Percentiles rank a stretch among this genome's conserved stretches.
phyloP scores from a whole-genome alignment of 2,888 invertebrate species.

The Phania funesta region DNA sequence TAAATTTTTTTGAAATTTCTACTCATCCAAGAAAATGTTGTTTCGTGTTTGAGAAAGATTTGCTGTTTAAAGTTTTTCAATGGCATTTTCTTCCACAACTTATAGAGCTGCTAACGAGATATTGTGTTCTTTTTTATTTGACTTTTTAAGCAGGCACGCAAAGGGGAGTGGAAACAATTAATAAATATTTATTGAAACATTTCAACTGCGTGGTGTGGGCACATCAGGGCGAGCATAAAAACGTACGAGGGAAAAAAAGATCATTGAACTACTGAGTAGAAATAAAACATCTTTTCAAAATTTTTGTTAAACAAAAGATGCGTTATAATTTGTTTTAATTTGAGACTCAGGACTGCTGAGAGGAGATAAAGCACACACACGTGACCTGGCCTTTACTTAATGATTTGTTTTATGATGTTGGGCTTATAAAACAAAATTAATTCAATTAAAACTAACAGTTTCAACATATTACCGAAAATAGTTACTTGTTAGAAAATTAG shows the following conservation, averaged over 20 bases:
- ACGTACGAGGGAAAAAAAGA: slow-evolving; percentile 1
- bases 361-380: neutral
- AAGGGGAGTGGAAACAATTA: neutral
- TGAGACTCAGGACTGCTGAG: neutral
- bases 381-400: slow-evolving; percentile 24
- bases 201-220: slow-evolving; percentile 3
- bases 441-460: no score
- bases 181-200: slow-evolving; percentile 38
- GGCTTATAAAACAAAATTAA: no score
- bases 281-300: slow-evolving; percentile 2
- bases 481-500: no score
- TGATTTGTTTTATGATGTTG: slow-evolving; percentile 16
- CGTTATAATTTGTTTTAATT: slow-evolving; percentile 27
- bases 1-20: no score
- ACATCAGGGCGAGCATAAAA: slow-evolving; percentile 32
- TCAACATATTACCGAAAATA: no score
- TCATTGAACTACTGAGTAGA: slow-evolving; percentile 30
- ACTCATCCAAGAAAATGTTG: no score
- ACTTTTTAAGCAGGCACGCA: slow-evolving; percentile 3
- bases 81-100: slow-evolving; percentile 20
- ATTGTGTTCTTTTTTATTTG: neutral
- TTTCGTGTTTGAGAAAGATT: neutral
- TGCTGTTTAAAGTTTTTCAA: neutral
- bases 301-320: neutral
- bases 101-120: slow-evolving; percentile 29